Evolutionary conservation across 2,888 invertebrate species (phyloP), one percentile per base, ranked within the genome.

Genomic region (Metellina segmentata): DNA sequence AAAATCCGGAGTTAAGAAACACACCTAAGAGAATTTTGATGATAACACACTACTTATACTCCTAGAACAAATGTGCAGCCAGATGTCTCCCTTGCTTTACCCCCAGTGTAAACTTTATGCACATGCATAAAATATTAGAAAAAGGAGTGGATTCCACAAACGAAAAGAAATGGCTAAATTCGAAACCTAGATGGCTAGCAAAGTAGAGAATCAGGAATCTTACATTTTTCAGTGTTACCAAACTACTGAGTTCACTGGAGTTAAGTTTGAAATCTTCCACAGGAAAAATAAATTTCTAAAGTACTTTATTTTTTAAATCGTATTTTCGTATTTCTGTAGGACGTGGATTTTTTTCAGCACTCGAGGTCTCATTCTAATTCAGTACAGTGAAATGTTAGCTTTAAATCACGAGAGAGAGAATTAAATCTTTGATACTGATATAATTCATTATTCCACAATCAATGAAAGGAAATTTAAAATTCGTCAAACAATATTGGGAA

Each of bases 61-160:
- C 9, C 48, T 69, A 34, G 53, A 75, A 85, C 52, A 52, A 72
- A 74, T 51, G 53, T 16, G 16, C 1, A 75, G 20, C 11, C n/a
- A 61, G 53, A 81, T 52, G n/a, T 51, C 52, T n/a, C 20, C 19
- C 52, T 51, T 6, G 6, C 52, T 16, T 78, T n/a, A 11, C 19
- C 72, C 78, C 51, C 61, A 61, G 16, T 16, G 61, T 78, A 78
- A 86, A 78, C 77, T 48, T 61, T 86, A 86, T 86, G 85, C 78
- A 78, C 85, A 86, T 86, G 85, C 85, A 86, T 86, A 86, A 86
- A n/a, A 48, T 69, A 85, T 52, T 34, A 75, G 85, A n/a, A 53
- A 52, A 74, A 78, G 19, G 6, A 13, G 48, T 20, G 7, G n/a
- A 20, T 75, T 75, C 48, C 77, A 48, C 77, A 48, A n/a, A 52